Conservation (phyloP, 2,888 invertebrate genomes). For the Plusia festucae region DNA sequence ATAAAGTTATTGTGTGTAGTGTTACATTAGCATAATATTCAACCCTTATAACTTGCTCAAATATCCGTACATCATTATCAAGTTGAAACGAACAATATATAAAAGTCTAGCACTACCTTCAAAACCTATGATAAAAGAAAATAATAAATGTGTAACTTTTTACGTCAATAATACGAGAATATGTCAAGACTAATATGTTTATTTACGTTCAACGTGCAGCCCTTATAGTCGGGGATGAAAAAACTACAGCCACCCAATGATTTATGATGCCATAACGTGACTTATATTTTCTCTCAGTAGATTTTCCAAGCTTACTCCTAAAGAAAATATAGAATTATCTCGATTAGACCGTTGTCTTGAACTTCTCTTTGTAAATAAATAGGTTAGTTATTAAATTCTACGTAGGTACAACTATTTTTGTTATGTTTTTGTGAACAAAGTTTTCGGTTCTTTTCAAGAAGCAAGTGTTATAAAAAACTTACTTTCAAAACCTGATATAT, state of each 20-base stretch:
- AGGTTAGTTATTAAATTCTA: not conserved
- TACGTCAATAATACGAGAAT: not conserved
- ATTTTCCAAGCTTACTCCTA: conserved; percentile 47
- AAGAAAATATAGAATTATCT: conserved; percentile 28
- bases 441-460: no score
- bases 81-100: no score
- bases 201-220: conserved; percentile 40
- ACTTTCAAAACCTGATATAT: no score
- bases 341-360: conserved; percentile 27
- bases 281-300: conserved; percentile 58
- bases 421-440: not conserved
- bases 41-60: no score
- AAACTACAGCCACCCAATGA: conserved; percentile 52
- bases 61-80: no score
- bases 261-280: conserved; percentile 62
- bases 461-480: no score
- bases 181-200: conserved; percentile 7
- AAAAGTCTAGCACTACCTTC: not conserved
- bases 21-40: no score
- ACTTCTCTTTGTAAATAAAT: conserved; percentile 13
- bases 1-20: no score
- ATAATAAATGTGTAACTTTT: no score
- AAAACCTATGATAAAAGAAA: no score
- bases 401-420: not conserved
- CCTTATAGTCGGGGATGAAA: conserved; percentile 39